These are phyloP conservation scores for Notechis scutatus DNA, from an alignment of 2,113 vertebrate genomes.

Conservation along the genomic window DNA sequence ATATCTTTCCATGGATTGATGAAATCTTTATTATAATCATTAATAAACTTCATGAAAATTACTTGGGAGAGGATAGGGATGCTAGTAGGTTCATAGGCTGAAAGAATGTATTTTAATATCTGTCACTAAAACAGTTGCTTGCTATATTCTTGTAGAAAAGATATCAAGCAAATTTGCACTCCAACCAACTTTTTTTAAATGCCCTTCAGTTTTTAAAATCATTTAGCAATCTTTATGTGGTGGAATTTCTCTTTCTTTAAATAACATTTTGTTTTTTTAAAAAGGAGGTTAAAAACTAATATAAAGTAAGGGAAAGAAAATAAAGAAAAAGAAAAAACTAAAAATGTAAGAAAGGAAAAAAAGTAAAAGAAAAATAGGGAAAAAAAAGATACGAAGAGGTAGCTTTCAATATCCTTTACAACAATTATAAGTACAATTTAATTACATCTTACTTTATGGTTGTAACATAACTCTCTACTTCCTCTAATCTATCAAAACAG, in stretches of 20 bases:
- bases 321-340: not conserved
- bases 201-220: not conserved
- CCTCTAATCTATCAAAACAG: not conserved
- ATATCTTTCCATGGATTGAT: not conserved
- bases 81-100: not conserved
- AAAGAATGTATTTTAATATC: not conserved
- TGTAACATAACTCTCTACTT: not conserved
- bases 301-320: not conserved
- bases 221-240: constrained; percentile 4
- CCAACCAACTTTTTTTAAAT: not conserved
- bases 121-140: not conserved
- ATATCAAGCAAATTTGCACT: not conserved
- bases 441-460: not conserved
- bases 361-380: not conserved
- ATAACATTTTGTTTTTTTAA: not conserved
- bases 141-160: not conserved
- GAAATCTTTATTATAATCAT: not conserved
- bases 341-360: not conserved
- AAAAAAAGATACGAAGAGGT: too few species aligned
- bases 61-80: not conserved
- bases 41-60: not conserved
- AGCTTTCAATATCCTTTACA: too few species aligned
- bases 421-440: too few species aligned
- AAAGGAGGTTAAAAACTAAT: not conserved
- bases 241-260: not conserved